A percentile compares a stretch with the other conserved stretches of the same genome.
phyloP scores from a whole-genome alignment of 2,888 invertebrate species.

The Erpobdella octoculata region DNA sequence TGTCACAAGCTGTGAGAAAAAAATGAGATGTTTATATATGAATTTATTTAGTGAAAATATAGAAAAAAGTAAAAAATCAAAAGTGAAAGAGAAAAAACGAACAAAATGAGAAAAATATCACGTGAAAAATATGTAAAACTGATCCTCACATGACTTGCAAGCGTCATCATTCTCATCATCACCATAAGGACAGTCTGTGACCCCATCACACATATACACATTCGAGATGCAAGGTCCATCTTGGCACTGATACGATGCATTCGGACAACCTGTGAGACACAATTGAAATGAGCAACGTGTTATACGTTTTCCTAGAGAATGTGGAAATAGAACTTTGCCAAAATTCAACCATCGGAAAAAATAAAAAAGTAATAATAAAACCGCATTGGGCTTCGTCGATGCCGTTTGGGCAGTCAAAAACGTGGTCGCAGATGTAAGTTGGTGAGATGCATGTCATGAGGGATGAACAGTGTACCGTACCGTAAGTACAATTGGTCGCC shows the following conservation, averaged over 20 bases:
- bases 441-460: neutral
- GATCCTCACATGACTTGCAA: too few relatives aligned
- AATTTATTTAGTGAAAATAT: neutral
- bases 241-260: neutral
- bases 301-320: too few relatives aligned
- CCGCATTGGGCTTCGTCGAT: neutral
- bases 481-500: too few relatives aligned
- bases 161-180: neutral
- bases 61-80: too few relatives aligned
- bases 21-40: neutral
- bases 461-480: neutral
- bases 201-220: neutral
- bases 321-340: too few relatives aligned
- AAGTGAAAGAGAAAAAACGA: too few relatives aligned
- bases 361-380: neutral
- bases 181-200: neutral
- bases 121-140: too few relatives aligned
- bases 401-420: neutral
- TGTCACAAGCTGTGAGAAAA: conserved; percentile 4
- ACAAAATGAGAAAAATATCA: too few relatives aligned
- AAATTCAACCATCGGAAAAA: too few relatives aligned
- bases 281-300: neutral
- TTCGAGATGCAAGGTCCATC: neutral
- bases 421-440: neutral
- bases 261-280: neutral